Evolutionary conservation across 35 echinoderm and acorn worm species (phyloP).

Genomic region (Holothuria glaberrima): DNA sequence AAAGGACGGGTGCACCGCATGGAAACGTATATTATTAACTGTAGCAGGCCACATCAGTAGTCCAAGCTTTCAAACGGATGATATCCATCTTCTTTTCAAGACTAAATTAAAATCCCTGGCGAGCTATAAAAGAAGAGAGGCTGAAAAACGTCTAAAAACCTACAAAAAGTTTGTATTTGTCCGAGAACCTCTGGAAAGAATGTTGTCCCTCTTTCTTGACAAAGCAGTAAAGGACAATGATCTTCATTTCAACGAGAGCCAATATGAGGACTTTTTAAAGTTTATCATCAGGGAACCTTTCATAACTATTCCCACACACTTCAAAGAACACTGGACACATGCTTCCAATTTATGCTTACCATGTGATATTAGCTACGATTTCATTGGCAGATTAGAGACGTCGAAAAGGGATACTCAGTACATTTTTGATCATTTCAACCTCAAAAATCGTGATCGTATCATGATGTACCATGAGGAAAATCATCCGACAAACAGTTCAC

Average conservation of each 20-base stretch:
- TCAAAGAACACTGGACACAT: slow-evolving; percentile 33
- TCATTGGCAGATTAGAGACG: slow-evolving; percentile 35
- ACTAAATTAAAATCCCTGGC: not conserved
- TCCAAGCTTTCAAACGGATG: not conserved
- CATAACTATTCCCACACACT: not conserved
- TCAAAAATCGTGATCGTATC: not conserved
- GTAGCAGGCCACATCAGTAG: not conserved
- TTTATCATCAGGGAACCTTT: slow-evolving; percentile 8
- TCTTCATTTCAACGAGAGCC: slow-evolving; percentile 21
- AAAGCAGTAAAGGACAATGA: not conserved
- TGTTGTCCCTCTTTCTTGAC: slow-evolving; percentile 37
- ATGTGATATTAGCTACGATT: too few relatives aligned
- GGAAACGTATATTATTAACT: slow-evolving; percentile 17
- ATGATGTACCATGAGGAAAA: not conserved
- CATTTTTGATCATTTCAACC: slow-evolving; percentile 1
- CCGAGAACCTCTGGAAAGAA: slow-evolving; percentile 23
- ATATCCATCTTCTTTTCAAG: slow-evolving; percentile 29
- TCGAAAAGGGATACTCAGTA: slow-evolving; percentile 15
- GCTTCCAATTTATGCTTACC: slow-evolving; percentile 4
- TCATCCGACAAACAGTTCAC: slow-evolving; percentile 19
- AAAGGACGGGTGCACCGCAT: slow-evolving; percentile 37
- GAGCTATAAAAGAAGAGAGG: slow-evolving; percentile 1
- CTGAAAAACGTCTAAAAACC: slow-evolving; percentile 11
- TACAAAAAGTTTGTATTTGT: slow-evolving; percentile 39
- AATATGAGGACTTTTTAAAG: slow-evolving; percentile 17